phyloP scores from a whole-genome alignment of 2,888 invertebrate species.

The Seira ritae region DNA sequence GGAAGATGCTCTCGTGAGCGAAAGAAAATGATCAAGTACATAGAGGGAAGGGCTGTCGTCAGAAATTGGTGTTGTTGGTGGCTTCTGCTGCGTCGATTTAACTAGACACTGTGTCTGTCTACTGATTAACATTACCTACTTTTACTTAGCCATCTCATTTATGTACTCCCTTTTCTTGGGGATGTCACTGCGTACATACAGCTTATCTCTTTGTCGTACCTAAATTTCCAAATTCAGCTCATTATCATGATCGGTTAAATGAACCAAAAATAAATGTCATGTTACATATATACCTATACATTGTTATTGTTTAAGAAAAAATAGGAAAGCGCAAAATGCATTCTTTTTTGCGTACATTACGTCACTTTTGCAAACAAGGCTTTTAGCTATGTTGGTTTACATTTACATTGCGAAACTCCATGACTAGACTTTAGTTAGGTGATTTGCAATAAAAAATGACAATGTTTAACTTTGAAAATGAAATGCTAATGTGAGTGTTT shows the following conservation, averaged over 20 bases:
- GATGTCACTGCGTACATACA: background rate
- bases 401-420: too few species aligned
- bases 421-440: too few species aligned
- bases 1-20: background rate
- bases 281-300: too few species aligned
- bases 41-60: background rate
- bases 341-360: slow-evolving; percentile 19
- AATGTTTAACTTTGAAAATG: too few species aligned
- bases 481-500: too few species aligned
- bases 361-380: slow-evolving; percentile 23
- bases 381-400: too few species aligned
- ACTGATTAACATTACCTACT: slow-evolving; percentile 19
- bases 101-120: slow-evolving; percentile 27
- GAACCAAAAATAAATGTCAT: slow-evolving; percentile 12
- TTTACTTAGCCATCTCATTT: background rate
- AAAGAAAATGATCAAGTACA: slow-evolving; percentile 30
- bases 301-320: too few species aligned
- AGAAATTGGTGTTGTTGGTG: background rate
- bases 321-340: too few species aligned
- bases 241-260: slow-evolving; percentile 25
- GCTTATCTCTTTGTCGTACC: slow-evolving; percentile 28
- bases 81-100: background rate
- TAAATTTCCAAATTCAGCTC: slow-evolving; percentile 33
- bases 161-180: too few species aligned
- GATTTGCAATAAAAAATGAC: too few species aligned